Base-by-base conservation (phyloP, 2,888 invertebrate species). In the Euzophera pinguis region DNA sequence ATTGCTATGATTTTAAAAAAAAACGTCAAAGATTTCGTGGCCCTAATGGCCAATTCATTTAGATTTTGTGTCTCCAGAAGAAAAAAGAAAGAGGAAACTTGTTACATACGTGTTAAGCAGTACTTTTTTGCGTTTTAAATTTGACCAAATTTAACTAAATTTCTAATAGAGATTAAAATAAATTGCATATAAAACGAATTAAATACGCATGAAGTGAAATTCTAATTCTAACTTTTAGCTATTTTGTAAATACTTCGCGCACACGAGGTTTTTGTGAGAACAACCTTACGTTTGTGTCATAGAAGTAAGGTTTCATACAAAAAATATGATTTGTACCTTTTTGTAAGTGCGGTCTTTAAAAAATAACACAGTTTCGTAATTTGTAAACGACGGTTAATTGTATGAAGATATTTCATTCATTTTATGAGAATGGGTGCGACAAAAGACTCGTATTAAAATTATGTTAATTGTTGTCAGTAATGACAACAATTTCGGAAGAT, bases 231-330 rank as follows among this genome's bases (percentile, higher is more conserved):
- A 3, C 13, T 8, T 39, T 8, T 16, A 9, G 1, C 16, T 39
- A 39, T 16, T 39, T 39, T 39, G 16, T 16, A 8, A 16, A 1
- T 9, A 5, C 14, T 39, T 27, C 42, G 53, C 50, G 48, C 54
- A 56, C 32, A 39, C 45, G 47, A 52, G 52, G 17, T 60, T 60
- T 60, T 60, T 58, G 60, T 58, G 58, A 54, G 58, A 58, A 60
- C 39, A 60, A 60, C 55, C 56, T 58, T 55, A 60, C 53, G 52
- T 48, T 47, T 47, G 47, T 29, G 43, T 47, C 35, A 51, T 50
- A 50, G 47, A 45, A 43, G 49, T 58, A 50, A 58, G 55, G 53
- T 52, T 41, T 29, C 32, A 10, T 7, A 10, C 22, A 52, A 53
- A 56, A 58, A 51, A 55, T 9, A 16, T 9, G 3, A 39, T 39